Evolutionary conservation across 2,888 invertebrate species (phyloP), one percentile per base, ranked within the genome.

Genomic region (Leptura quadrifasciata): DNA sequence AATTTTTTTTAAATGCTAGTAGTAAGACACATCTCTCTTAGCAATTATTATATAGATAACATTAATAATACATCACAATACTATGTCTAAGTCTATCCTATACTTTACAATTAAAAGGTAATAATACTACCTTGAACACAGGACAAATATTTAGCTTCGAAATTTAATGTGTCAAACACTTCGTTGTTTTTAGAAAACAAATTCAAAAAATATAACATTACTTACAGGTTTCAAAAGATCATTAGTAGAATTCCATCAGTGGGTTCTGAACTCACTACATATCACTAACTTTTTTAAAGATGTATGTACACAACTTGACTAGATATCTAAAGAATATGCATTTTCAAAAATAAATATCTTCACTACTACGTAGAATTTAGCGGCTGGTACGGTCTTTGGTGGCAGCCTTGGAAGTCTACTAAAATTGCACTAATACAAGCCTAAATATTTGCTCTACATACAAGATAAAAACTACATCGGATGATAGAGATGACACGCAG

Each of bases 21-120:
- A 86, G 83, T 88, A 88, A 88, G 88, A 88, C 88, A 88, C 88
- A 87, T 88, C 83, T 85, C 83, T 85, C 85, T 82, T 83, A 84
- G 83, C 81, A 79, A 84, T 83, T 79, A 79, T 78, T 80, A 81
- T 82, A 76, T 85, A 83, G 78, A 73, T 47, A 73, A 55, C 67
- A 65, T 57, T 85, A 82, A 81, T 84, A 87, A 85, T 86, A 86
- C 86, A 86, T 85, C 83, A 85, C 85, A 85, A 84, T 81, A 84
- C 85, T 82, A 85, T 72, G 81, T 80, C 82, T 83, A 84, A 80
- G 75, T 80, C 81, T 85, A 84, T 80, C 81, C 83, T 85, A 86
- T 83, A 83, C 81, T 82, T 85, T 85, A 85, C 83, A 82, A 76
- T n/a, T 80, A 82, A 79, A 80, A 82, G 75, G 57, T 78, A 75